Base-by-base conservation (phyloP, 2,888 invertebrate genomes). In the Chrysodeixis includens region DNA sequence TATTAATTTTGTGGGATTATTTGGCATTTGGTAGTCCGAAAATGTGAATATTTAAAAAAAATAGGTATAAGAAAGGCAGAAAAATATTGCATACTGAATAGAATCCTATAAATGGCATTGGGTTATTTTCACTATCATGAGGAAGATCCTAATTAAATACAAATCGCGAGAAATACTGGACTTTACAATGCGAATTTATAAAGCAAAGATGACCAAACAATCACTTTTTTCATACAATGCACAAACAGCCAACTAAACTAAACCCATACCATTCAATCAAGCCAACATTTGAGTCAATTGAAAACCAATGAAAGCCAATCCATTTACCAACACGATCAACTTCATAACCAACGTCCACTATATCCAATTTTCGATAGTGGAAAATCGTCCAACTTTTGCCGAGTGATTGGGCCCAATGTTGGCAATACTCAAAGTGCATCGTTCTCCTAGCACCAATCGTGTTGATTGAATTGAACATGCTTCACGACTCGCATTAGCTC, bases 391-490 rank as follows among this genome's bases (percentile, higher is more conserved):
- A 26, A 2, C 26, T 4, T 26, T 26, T 6, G 26, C 26, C 26
- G 6, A 26, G 26, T 26, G 26, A 26, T 26, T 26, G 12, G 35
- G 35, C 12, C 35, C 26, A 26, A 12, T 35, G 12, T 6, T 40
- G 1, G 40, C 14, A 60, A 46, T 56, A 44, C 26, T 10, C 59
- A 62, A 71, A 82, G 84, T 83, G 85, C 83, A 82, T 77, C 76
- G 82, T 68, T 74, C 73, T 69, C 60, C 58, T 59, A 51, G 52
- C 57, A 56, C 63, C 81, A 79, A 83, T 81, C 78, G 82, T 75
- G 78, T 75, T 81, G 78, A 86, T 85, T 82, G 79, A 79, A 81
- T 83, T 76, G 78, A 81, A 71, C 76, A 79, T 76, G 78, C 75
- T 74, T 74, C 81, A 78, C 65, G 66, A 72, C 69, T 72, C 44